phyloP scores from a whole-genome alignment of 2,113 vertebrate genomes.

The Noctilio leporinus region DNA sequence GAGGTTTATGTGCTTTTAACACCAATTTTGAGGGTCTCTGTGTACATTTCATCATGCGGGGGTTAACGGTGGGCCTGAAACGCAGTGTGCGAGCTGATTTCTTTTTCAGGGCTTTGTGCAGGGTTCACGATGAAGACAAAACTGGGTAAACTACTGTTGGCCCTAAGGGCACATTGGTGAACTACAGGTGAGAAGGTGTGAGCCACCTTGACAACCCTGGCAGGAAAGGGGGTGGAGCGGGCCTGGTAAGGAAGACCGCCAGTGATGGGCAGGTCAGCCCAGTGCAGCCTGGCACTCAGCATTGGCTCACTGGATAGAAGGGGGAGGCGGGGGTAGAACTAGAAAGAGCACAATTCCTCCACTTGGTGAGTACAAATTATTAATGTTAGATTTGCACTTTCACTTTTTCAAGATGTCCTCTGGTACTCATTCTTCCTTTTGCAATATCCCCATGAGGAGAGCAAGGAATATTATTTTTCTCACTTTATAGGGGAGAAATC shows the following conservation, averaged over 20 bases:
- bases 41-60: conserved; percentile 80
- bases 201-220: neutral
- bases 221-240: neutral
- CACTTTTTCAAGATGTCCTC: neutral
- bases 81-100: conserved; percentile 44
- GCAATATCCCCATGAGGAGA: neutral
- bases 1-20: conserved; percentile 88
- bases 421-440: neutral
- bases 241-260: neutral
- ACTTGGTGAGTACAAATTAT: neutral
- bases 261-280: neutral
- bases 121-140: conserved; percentile 36
- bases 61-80: conserved; percentile 62
- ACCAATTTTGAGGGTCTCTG: conserved; percentile 82
- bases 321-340: neutral
- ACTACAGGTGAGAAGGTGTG: neutral
- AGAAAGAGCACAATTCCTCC: neutral
- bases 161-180: conserved; percentile 42
- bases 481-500: neutral
- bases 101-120: conserved; percentile 51
- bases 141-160: conserved; percentile 65
- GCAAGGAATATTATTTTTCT: neutral
- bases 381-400: neutral
- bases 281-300: neutral
- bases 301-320: neutral